These are phyloP conservation scores for Penaeus japonicus DNA, from an alignment of 1,140 invertebrate species.

Conservation along the genomic window DNA sequence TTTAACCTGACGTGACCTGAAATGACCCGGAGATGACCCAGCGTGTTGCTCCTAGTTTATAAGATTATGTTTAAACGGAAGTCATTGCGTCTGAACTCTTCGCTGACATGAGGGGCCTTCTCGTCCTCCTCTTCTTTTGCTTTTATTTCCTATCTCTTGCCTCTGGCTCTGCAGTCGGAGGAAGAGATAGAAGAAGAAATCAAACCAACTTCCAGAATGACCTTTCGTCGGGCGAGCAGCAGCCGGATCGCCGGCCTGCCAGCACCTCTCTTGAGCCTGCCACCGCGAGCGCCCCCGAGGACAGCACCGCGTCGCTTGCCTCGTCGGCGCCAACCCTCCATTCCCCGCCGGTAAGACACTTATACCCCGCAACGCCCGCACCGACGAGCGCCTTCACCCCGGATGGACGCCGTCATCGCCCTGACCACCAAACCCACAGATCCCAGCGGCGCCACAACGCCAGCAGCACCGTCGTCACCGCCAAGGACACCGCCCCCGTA, in stretches of 20 bases:
- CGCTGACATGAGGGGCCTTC: conserved; percentile 50
- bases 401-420: neutral
- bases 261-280: neutral
- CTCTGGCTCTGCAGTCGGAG: conserved; percentile 35
- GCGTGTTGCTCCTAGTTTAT: conserved; percentile 18
- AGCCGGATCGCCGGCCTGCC: too few relatives aligned
- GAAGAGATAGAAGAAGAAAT: conserved; percentile 34
- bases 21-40: conserved; percentile 37
- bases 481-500: conserved; percentile 18
- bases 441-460: neutral
- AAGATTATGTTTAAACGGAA: conserved; percentile 48
- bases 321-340: neutral
- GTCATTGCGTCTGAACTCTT: conserved; percentile 19
- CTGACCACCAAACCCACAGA: neutral
- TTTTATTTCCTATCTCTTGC: conserved; percentile 34
- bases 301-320: neutral
- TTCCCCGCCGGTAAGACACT: conserved; percentile 1
- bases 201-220: neutral
- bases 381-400: neutral
- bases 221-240: neutral
- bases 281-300: neutral
- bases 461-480: neutral
- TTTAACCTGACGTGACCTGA: conserved; percentile 35
- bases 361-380: neutral
- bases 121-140: conserved; percentile 27